Base-by-base conservation (phyloP, 2,888 invertebrate genomes). In the Notodonta ziczac region DNA sequence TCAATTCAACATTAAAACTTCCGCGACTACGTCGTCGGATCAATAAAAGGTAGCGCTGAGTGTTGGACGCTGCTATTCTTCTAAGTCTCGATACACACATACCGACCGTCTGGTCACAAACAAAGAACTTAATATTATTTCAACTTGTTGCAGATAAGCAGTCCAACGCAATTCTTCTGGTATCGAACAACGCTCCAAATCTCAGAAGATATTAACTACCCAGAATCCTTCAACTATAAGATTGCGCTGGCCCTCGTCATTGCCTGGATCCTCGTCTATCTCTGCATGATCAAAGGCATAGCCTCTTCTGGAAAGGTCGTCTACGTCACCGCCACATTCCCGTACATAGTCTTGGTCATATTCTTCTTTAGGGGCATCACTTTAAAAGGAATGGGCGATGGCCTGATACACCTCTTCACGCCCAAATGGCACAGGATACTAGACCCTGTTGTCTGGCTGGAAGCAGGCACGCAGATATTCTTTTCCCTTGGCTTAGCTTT, bases 201-300 rank as follows among this genome's bases (percentile, higher is more conserved):
- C 73, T 98, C 98, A 1, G 96, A 96, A 72, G 98, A 97, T 84
- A 98, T 99, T 66, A 97, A 98, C 83, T 95, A 96, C 61, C 97
- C 98, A 0, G 96, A 97, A 80, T 95, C 94, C 4, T 98, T 99
- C 90, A 99, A 98, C 90, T 98, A 97, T 95, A 98, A 98, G 87
- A 98, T 99, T 78, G 97, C 97, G 1, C 85, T 98, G 50, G 97
- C 98, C 13, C 94, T 99, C 53, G 94, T 98, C 10, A 95, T 97
- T 4, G 98, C 99, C 35, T 99, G 99, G 99, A 96, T 97, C 61
- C 94, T 99, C 16, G 98, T 99, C 69, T 99, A 98, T 89, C 95
- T 98, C 88, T 99, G 99, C 90, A 98, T 99, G 97, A 98, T 98
- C 76, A 99, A 98, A 88, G 99, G 99, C 59, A 98, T 99, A 68